Evolutionary conservation across 2,888 invertebrate genomes (phyloP).

Genomic region (Toxonevra muliebris): DNA sequence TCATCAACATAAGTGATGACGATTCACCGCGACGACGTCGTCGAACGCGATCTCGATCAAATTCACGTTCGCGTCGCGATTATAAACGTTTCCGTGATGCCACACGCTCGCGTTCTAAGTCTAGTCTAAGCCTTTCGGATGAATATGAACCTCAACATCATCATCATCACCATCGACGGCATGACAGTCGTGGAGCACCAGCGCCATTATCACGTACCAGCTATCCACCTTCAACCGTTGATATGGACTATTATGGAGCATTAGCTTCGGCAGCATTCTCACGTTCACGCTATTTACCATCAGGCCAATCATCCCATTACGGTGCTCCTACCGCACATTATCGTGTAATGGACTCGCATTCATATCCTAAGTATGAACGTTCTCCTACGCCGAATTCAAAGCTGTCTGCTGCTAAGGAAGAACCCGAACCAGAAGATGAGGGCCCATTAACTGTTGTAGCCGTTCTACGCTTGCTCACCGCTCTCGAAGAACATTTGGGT

Average conservation of each 20-base stretch:
- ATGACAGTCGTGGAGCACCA: constrained; percentile 27
- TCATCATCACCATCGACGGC: constrained; percentile 31
- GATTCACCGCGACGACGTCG: constrained; percentile 41
- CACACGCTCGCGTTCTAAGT: constrained; percentile 42
- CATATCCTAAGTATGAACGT: constrained; percentile 60
- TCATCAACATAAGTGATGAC: constrained; percentile 63
- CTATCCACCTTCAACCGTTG: constrained; percentile 31
- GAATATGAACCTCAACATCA: constrained; percentile 33
- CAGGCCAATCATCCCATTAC: constrained; percentile 15
- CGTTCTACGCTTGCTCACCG: constrained; percentile 79
- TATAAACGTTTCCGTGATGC: constrained; percentile 26
- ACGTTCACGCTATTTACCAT: not conserved
- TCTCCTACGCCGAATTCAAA: constrained; percentile 32
- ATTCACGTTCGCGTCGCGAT: constrained; percentile 35
- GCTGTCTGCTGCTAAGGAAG: constrained; percentile 50
- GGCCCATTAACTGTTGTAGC: constrained; percentile 70
- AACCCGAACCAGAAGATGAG: constrained; percentile 66
- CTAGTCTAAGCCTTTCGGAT: constrained; percentile 37
- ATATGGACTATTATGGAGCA: constrained; percentile 25
- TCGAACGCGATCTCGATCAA: constrained; percentile 37
- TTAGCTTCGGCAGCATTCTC: not conserved
- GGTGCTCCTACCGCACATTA: constrained; percentile 41
- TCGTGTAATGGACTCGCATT: constrained; percentile 57
- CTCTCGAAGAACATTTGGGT: constrained; percentile 84
- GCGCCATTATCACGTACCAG: constrained; percentile 31